phyloP scores from a whole-genome alignment of 2,888 invertebrate species.

The Drosophila neonasuta region DNA sequence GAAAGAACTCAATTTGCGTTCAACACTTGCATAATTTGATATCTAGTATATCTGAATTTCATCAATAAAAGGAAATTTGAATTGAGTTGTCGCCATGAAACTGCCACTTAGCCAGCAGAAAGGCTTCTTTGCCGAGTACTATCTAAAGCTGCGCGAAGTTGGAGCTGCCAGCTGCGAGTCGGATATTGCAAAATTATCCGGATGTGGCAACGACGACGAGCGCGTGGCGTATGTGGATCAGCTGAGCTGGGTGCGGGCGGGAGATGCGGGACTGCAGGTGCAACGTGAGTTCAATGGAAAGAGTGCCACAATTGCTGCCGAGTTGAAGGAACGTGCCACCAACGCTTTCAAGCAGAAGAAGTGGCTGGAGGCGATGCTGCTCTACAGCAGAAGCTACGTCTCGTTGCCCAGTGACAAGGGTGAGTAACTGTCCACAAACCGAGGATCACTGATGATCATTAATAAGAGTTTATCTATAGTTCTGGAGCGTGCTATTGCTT shows the following conservation, averaged over 20 bases:
- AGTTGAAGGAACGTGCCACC: slow-evolving; percentile 88
- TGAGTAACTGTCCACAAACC: slow-evolving; percentile 75
- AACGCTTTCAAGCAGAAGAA: slow-evolving; percentile 88
- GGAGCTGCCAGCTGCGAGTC: slow-evolving; percentile 83
- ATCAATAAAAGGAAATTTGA: slow-evolving; percentile 6
- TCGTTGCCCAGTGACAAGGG: slow-evolving; percentile 87
- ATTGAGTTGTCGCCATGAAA: slow-evolving; percentile 44
- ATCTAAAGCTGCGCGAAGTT: slow-evolving; percentile 84
- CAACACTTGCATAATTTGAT: slow-evolving; percentile 67
- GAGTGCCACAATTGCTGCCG: slow-evolving; percentile 84
- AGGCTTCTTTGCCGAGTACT: slow-evolving; percentile 86
- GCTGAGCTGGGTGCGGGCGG: slow-evolving; percentile 82
- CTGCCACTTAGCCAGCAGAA: slow-evolving; percentile 75
- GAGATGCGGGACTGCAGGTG: slow-evolving; percentile 83
- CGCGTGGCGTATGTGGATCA: slow-evolving; percentile 86
- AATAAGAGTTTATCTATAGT: slow-evolving; percentile 79
- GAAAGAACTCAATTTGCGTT: slow-evolving; percentile 35
- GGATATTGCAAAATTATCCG: slow-evolving; percentile 86
- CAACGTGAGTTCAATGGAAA: slow-evolving; percentile 83
- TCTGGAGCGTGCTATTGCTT: slow-evolving; percentile 86
- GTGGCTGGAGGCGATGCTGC: slow-evolving; percentile 86
- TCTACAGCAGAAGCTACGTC: slow-evolving; percentile 88
- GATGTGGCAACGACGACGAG: slow-evolving; percentile 85
- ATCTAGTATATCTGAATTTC: neutral
- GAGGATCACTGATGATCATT: neutral